These are phyloP conservation scores for Rhizoglyphus robini DNA, from an alignment of 1,140 invertebrate genomes.

Conservation along the genomic window DNA sequence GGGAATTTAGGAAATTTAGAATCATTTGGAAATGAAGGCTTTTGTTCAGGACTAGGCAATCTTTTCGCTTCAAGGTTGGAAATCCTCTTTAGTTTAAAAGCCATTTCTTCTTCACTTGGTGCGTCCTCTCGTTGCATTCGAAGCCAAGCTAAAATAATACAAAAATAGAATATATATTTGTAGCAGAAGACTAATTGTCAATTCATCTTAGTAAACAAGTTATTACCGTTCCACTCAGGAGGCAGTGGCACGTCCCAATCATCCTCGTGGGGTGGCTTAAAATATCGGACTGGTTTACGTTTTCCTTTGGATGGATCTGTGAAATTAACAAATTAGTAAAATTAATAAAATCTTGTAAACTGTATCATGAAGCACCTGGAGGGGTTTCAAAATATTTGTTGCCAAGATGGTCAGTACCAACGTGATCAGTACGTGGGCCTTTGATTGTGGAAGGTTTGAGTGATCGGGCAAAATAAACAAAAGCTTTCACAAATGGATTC, in stretches of 20 bases:
- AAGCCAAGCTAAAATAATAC: constrained; percentile 46
- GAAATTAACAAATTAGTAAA: constrained; percentile 14
- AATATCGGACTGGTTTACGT: constrained; percentile 50
- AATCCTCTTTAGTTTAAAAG: constrained; percentile 39
- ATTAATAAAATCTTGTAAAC: background rate
- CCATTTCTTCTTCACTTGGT: constrained; percentile 55
- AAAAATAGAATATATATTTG: too few relatives aligned
- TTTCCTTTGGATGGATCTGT: constrained; percentile 41
- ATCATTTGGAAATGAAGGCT: background rate
- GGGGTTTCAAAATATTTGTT: constrained; percentile 67
- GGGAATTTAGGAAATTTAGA: constrained; percentile 5
- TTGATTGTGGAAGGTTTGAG: constrained; percentile 9
- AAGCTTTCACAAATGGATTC: constrained; percentile 7
- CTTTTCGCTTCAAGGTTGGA: background rate
- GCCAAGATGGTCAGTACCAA: constrained; percentile 57
- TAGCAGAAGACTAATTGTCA: too few relatives aligned
- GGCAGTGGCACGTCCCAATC: constrained; percentile 53
- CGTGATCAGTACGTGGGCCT: constrained; percentile 29
- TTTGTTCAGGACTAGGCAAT: background rate
- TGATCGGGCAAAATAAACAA: constrained; percentile 17
- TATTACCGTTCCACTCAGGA: constrained; percentile 54
- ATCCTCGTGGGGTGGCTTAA: constrained; percentile 44
- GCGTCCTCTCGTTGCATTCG: constrained; percentile 49
- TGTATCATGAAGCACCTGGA: constrained; percentile 28
- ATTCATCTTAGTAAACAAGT: constrained; percentile 2